Base-by-base conservation (phyloP, 2,888 invertebrate species). In the Drosophila emarginata region DNA sequence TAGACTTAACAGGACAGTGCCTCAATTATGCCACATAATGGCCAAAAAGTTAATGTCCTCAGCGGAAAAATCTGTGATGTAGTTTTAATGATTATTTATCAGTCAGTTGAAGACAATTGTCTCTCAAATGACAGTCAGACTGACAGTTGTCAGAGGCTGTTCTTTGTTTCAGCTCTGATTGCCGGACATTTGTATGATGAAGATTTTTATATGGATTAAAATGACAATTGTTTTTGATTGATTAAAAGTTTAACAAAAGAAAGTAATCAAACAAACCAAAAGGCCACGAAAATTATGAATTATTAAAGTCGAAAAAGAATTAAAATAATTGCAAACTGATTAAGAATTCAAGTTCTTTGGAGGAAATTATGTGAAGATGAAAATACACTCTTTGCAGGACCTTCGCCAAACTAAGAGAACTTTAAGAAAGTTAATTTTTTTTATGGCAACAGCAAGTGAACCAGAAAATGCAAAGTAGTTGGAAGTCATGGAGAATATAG, bases 21-120 rank as follows among this genome's bases (percentile, higher is more conserved):
- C 54, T 77, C 78, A 76, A 83, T 81, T 80, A 78, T 54, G 59
- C 57, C 61, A 67, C 64, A 67, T 56, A 28, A 26, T 57, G 74
- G 73, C 26, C 69, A 67, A 61, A 72, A 58, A 72, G 52, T 67
- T 39, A 54, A 54, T 40, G 36, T 37, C 11, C 15, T 26, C 51
- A 5, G 37, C 18, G 26, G 50, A 50, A 50, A 50, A 21, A 11
- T 14, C 14, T 15, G 39, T 21, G 45, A 15, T 26, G 21, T 26
- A 52, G 52, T 26, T 52, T 52, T 52, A 21, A 45, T 45, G 45
- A 45, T 45, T 45, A 45, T 45, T 45, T 45, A 45, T 45, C 45
- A 45, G 21, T 4, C 45, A 18, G 40, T 9, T 45, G 15, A 18
- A 45, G 40, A 45, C 15, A 45, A 45, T 45, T 45, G 45, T 45